Evolutionary conservation across 92 coral and sea anemone genomes (phyloP), one percentile per base, ranked within the genome.

Genomic region (Bergia puertoricense): DNA sequence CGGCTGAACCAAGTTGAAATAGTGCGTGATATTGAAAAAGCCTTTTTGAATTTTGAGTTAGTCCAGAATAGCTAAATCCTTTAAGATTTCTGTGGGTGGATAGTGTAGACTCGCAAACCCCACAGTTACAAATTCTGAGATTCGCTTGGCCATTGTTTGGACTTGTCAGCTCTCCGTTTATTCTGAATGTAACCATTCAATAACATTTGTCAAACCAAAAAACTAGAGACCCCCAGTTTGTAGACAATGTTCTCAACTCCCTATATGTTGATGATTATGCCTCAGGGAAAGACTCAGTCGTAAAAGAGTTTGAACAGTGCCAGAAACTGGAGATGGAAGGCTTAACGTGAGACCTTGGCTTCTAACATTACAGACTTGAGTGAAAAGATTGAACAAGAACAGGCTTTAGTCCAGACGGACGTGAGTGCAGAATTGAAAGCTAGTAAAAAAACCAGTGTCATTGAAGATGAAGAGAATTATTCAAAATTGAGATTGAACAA

Each of bases 81-180:
- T 41, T 82, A 66, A 0, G 85, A 76, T 79, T 88, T 62, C 20
- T 88, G 11, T 88, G 91, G 87, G 38, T 88, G 30, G 87, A 88
- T 50, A 85, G 81, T 23, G 50, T 88, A 41, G 69, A 81, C 68
- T 50, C 65, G 66, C 8, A 77, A 68, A 72, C n/a, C 76, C 88
- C 87, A 15, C 18, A 81, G 66, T 30, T 79, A 11, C 51, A 51
- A 48, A 23, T 77, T 37, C 77, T 88, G 86, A 88, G 43, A 88
- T 69, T 85, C 62, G 67, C 80, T 40, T 85, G 91, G 1, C 48
- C 85, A 22, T 89, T 84, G 76, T 85, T 89, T 84, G 89, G 85
- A 20, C 91, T 84, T 77, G 82, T 85, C 37, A 76, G 59, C 62
- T 74, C 74, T 69, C 37, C 80, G 2, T 69, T 30, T 11, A 69